Base-by-base conservation (phyloP, 2,797 vertebrate genomes). In the Pipistrellus kuhlii region DNA sequence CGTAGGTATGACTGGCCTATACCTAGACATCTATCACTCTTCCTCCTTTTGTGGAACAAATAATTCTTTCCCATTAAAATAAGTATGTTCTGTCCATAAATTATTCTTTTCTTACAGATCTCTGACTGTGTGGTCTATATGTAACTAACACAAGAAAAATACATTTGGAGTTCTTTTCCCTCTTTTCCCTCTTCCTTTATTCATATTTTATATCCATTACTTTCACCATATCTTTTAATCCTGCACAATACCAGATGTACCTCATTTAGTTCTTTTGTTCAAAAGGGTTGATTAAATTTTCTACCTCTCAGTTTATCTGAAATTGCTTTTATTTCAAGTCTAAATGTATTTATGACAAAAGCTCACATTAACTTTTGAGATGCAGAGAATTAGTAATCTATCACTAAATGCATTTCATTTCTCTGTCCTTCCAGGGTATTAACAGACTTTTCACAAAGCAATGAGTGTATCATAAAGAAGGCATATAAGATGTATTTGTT, bases 301-400 rank as follows among this genome's bases (percentile, higher is more conserved):
- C 44, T 88, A 46, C 62, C 89, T 91, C 55, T 17, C 17, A 83
- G 46, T 68, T 83, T 25, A 92, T 77, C 44, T 66, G 69, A 85
- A 66, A 46, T 77, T 66, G 91, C 59, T 93, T 89, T 93, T 72
- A 82, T 94, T 92, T 95, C 55, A 81, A 91, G 62, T 82, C 53
- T 44, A 85, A 95, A 77, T 51, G 20, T 82, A 76, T 85, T 81
- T 95, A 82, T 77, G 81, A 89, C 48, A 81, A 76, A 68, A 91
- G n/a, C 35, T 90, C 69, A 93, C 12, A 77, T 6, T 84, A 88
- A 77, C 38, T 71, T 82, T 89, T 64, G 73, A 53, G 8, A 91
- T 77, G 11, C 20, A 59, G 30, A 44, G 30, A 35, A 73, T 53
- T 81, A 86, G 78, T 73, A 78, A 88, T 11, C 66, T 72, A 53